Conservation (phyloP, 2,113 vertebrate species). For the Larimichthys crocea region DNA sequence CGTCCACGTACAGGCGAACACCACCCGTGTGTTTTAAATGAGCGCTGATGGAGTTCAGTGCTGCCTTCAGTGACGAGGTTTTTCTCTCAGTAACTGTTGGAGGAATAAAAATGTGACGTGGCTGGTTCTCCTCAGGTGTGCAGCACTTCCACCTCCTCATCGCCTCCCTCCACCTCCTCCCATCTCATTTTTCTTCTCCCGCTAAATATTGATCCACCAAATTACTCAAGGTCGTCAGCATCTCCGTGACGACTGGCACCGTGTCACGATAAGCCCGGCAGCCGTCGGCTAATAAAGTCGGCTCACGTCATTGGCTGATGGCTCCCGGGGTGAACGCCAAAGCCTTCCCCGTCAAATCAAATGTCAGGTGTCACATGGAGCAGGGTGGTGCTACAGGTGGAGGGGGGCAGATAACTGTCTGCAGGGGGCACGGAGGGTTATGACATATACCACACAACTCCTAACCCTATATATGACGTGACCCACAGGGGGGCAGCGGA, state of each 20-base stretch:
- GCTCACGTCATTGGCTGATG: background rate
- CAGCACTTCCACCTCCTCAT: background rate
- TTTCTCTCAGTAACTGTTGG: background rate
- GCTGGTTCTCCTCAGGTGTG: background rate
- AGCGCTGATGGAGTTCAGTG: background rate
- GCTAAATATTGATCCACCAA: constrained; percentile 76
- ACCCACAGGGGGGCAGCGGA: too few species aligned
- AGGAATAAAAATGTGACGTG: too few species aligned
- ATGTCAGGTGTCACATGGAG: constrained; percentile 34
- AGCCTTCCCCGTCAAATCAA: background rate
- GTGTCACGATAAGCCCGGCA: constrained; percentile 4
- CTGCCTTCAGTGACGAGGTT: background rate
- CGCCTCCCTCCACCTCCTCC: background rate
- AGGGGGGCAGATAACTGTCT: too few species aligned
- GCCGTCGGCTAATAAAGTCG: background rate
- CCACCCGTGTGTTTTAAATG: background rate
- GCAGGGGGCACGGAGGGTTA: background rate
- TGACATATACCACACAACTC: too few species aligned
- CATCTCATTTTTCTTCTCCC: constrained; percentile 50
- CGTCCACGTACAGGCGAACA: too few species aligned
- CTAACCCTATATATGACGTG: too few species aligned
- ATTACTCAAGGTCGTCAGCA: constrained; percentile 71
- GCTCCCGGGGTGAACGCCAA: background rate
- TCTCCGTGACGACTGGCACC: constrained; percentile 9
- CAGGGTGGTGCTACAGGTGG: background rate